phyloP scores from a whole-genome alignment of 2,797 vertebrate genomes.

The Poecilia wingei region DNA sequence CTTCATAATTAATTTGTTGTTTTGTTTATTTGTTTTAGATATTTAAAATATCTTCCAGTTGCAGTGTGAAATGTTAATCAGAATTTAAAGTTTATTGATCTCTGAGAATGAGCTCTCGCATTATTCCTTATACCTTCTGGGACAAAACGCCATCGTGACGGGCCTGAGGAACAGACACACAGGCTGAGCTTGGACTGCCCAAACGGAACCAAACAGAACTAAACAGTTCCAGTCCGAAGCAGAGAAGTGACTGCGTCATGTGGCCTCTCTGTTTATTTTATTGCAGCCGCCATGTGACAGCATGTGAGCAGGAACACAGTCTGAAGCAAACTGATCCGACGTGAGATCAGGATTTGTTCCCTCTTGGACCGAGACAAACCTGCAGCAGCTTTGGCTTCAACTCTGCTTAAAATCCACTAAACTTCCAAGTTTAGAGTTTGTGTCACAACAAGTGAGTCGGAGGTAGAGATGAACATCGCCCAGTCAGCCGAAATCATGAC shows the following conservation, averaged over 20 bases:
- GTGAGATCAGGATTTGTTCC: slow-evolving; percentile 25
- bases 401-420: neutral
- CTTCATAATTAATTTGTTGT: no score
- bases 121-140: no score
- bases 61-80: no score
- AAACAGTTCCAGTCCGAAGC: slow-evolving; percentile 7
- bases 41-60: no score
- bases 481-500: no score
- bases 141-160: no score
- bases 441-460: no score
- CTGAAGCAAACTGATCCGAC: slow-evolving; percentile 30
- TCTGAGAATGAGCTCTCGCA: no score
- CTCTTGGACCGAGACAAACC: neutral
- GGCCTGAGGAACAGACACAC: neutral
- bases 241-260: slow-evolving; percentile 13
- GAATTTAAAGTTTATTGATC: no score
- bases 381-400: neutral
- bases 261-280: slow-evolving; percentile 33
- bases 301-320: slow-evolving; percentile 41
- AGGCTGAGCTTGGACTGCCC: neutral
- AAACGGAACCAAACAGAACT: neutral
- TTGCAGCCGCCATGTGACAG: slow-evolving; percentile 34
- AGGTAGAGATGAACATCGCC: no score
- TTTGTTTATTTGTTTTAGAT: no score
- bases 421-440: no score